Evolutionary conservation across 2,797 vertebrate genomes (phyloP).

Genomic region (Rhynchonycteris naso): DNA sequence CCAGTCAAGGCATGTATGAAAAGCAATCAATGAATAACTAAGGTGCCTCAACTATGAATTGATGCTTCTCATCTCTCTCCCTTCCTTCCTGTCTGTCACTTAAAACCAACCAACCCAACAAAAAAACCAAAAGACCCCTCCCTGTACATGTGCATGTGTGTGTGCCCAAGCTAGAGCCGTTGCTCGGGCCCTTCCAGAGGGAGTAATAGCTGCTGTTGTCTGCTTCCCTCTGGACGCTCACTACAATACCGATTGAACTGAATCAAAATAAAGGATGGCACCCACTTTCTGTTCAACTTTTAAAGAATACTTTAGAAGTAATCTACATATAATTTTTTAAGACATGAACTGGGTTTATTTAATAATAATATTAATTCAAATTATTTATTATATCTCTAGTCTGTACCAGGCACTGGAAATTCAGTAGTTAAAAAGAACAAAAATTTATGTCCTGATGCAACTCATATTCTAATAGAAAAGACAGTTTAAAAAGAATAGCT

Average conservation of each 20-base stretch:
- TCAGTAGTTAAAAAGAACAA: background rate
- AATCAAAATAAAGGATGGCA: background rate
- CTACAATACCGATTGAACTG: background rate
- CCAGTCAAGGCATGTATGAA: too few relatives aligned
- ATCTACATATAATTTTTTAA: background rate
- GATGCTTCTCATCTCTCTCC: too few relatives aligned
- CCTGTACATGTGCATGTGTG: accelerated
- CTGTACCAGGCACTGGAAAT: background rate
- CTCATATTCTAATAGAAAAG: background rate
- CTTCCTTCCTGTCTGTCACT: too few relatives aligned
- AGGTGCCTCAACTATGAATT: too few relatives aligned
- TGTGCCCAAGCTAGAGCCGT: background rate
- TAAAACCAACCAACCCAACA: background rate
- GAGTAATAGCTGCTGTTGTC: background rate
- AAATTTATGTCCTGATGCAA: background rate
- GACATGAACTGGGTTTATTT: constrained; percentile 16
- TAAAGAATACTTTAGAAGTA: background rate
- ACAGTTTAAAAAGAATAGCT: background rate
- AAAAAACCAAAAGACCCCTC: too few relatives aligned
- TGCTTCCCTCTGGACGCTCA: background rate
- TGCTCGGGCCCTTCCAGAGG: background rate
- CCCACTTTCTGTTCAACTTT: constrained; percentile 8
- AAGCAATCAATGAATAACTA: too few relatives aligned
- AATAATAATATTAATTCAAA: constrained; percentile 47
- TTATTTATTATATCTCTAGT: background rate